Evolutionary conservation across 37 sponge, comb jelly and placozoan species (phyloP), one percentile per base, ranked within the genome.

Genomic region (Chondrilla cf. caribensis): DNA sequence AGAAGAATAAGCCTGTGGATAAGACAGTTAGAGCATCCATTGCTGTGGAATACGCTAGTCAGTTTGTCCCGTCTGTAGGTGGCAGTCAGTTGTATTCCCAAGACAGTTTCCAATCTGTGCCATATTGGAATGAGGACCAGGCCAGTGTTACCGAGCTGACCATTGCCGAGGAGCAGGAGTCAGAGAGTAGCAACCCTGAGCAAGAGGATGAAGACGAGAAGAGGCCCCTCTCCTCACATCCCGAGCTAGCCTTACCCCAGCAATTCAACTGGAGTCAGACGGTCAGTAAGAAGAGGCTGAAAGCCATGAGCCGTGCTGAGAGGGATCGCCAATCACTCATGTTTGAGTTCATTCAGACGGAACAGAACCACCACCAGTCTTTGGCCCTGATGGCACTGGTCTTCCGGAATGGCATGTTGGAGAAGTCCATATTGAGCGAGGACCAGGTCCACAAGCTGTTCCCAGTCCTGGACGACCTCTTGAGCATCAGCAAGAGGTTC

Each of bases 321-420:
- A 47, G 87, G 26, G 93, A 86, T 24, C 35, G 89, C 1, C 93
- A 93, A 72, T 81, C 81, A 3, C 83, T 86, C 14, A 86, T 93
- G 51, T 90, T 85, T 79, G 93, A 93, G 54, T 47, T 86, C 0
- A 8, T 89, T 0, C 71, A 82, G n/a, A 93, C 93, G 26, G 87
- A 89, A 43, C 78, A 64, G 17, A 86, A 89, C 64, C 77, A 86
- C 44, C 66, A 78, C 32, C 38, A 84, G 71, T 35, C 84, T 26
- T 58, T 93, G 32, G 58, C 83, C n/a, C 78, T 93, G 11, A 58
- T 93, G 29, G 62, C 29, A 22, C 28, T 59, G 14, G 62, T 32
- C 41, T 80, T 80, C 39, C 84, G 84, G 57, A 44, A 87, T n/a
- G 77, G 83, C 1, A 89, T 93, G 66, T 29, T 58, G 43, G 67